A percentile compares a stretch with the other conserved stretches of the same genome.
phyloP scores from a whole-genome alignment of 1,140 invertebrate genomes.

The Thaumatotibia leucotreta region DNA sequence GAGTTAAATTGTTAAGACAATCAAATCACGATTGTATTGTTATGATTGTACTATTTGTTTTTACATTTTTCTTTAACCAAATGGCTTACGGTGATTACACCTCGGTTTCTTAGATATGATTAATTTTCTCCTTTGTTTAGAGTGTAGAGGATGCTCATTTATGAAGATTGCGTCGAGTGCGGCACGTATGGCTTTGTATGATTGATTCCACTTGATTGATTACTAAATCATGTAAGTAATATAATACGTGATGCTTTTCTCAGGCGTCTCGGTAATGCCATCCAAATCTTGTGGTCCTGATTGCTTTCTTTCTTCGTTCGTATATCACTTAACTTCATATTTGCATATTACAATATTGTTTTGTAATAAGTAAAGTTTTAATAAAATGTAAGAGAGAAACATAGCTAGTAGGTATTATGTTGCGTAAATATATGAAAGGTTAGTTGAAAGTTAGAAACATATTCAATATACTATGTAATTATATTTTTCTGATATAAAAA shows the following conservation, averaged over 20 bases:
- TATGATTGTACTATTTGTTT: background rate
- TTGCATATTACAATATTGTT: background rate
- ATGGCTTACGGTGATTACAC: background rate
- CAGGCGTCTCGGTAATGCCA: background rate
- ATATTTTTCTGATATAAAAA: too few species aligned
- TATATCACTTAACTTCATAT: background rate
- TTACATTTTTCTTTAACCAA: background rate
- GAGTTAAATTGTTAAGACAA: background rate
- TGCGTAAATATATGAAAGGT: too few species aligned
- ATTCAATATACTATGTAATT: too few species aligned
- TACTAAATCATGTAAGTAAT: slow-evolving; percentile 28
- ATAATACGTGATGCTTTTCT: slow-evolving; percentile 37
- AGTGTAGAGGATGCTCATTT: background rate
- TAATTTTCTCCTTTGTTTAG: background rate
- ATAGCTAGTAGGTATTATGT: too few species aligned
- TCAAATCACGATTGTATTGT: background rate
- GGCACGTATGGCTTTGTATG: slow-evolving; percentile 31
- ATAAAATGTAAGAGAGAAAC: too few species aligned
- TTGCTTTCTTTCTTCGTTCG: background rate
- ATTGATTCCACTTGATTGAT: slow-evolving; percentile 37
- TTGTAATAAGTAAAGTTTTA: background rate
- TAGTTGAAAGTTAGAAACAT: too few species aligned
- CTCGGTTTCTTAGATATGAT: background rate
- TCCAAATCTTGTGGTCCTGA: background rate
- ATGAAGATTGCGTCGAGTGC: background rate